Evolutionary conservation across 2,113 vertebrate genomes (phyloP).

Genomic region (Apodemus sylvaticus): DNA sequence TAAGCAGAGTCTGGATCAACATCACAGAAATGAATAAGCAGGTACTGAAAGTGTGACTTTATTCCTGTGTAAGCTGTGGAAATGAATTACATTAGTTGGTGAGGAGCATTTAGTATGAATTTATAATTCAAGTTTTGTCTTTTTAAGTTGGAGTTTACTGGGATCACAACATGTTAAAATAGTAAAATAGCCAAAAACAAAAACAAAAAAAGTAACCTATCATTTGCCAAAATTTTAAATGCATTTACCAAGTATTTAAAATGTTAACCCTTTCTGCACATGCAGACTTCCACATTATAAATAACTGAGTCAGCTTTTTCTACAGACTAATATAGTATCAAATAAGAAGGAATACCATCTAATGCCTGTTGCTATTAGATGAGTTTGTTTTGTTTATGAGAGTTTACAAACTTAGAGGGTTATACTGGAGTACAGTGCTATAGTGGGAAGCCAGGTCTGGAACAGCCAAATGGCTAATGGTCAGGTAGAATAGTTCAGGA

Average conservation of each 20-base stretch:
- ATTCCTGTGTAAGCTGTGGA: conserved; percentile 22
- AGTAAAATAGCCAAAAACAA: neutral
- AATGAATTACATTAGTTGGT: conserved; percentile 22
- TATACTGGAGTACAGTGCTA: neutral
- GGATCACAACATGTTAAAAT: conserved; percentile 44
- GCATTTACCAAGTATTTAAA: conserved; percentile 58
- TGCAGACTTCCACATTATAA: conserved; percentile 9
- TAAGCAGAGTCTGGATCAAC: conserved; percentile 95
- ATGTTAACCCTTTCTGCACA: conserved; percentile 48
- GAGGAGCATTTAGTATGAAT: conserved; percentile 24
- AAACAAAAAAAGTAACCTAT: neutral
- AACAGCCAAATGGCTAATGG: neutral
- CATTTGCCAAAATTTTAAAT: neutral
- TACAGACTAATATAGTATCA: neutral
- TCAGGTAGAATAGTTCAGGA: neutral
- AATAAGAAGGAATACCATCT: neutral
- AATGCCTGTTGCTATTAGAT: conserved; percentile 23
- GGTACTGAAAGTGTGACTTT: conserved; percentile 84
- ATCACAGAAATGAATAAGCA: conserved; percentile 96
- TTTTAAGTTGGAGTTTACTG: conserved; percentile 24
- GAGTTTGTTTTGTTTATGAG: conserved; percentile 38
- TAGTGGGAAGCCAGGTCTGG: conserved; percentile 4
- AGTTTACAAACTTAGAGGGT: conserved; percentile 10
- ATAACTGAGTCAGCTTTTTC: conserved; percentile 32
- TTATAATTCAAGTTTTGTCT: conserved; percentile 45